Percentiles rank a stretch among this genome's conserved stretches.
Evolutionary conservation across 2,888 invertebrate species (phyloP).

Genomic region (Drosophila setosimentum): DNA sequence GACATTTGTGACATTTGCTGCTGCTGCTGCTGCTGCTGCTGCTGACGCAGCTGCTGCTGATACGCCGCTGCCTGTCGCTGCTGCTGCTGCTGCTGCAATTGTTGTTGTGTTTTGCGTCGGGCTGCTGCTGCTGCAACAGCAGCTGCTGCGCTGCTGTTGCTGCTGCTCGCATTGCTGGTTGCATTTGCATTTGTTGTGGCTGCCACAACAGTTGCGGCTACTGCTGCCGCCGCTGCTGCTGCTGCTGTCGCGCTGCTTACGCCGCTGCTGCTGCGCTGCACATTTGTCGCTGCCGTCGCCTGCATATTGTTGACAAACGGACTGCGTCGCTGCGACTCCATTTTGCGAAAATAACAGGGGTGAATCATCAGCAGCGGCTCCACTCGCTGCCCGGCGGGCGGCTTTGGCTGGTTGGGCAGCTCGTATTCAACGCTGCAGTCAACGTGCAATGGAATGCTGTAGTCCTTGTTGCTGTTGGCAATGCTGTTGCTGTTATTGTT

Average conservation of each 20-base stretch:
- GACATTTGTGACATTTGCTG: slow-evolving; percentile 82
- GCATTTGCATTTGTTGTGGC: slow-evolving; percentile 58
- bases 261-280: slow-evolving; percentile 56
- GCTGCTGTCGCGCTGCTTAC: slow-evolving; percentile 76
- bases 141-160: slow-evolving; percentile 63
- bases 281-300: slow-evolving; percentile 85
- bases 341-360: slow-evolving; percentile 94
- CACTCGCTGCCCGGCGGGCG: slow-evolving; percentile 92
- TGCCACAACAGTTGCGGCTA: slow-evolving; percentile 61
- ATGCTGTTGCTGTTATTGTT: slow-evolving; percentile 83
- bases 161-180: slow-evolving; percentile 44
- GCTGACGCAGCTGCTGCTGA: slow-evolving; percentile 72
- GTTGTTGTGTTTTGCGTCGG: slow-evolving; percentile 73
- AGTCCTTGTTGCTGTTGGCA: slow-evolving; percentile 88
- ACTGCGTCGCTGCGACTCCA: slow-evolving; percentile 92
- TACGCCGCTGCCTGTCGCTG: slow-evolving; percentile 83
- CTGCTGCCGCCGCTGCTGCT: slow-evolving; percentile 69
- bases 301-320: slow-evolving; percentile 94
- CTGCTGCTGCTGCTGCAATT: slow-evolving; percentile 74
- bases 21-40: slow-evolving; percentile 80
- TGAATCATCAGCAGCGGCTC: slow-evolving; percentile 96
- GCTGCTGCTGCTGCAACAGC: slow-evolving; percentile 61
- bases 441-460: slow-evolving; percentile 94
- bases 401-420: slow-evolving; percentile 94
- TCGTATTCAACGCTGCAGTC: slow-evolving; percentile 97